Evolutionary conservation across 2,113 vertebrate species (phyloP).

Genomic region (Cromileptes altivelis): DNA sequence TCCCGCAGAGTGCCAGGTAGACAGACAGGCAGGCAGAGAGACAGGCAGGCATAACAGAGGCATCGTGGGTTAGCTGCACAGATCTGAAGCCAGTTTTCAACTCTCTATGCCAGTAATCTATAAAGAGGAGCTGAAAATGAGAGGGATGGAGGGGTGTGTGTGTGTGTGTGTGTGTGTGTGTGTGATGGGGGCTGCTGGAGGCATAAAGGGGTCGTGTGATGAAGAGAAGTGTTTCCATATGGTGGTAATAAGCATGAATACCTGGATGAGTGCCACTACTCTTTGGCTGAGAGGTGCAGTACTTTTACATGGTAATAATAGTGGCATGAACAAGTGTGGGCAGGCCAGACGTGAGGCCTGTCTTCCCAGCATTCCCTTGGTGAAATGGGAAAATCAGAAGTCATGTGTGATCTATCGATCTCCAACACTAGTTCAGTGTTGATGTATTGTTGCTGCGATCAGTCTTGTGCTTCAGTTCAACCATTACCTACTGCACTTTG

Average conservation of each 20-base stretch:
- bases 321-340: conserved; percentile 15
- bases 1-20: conserved; percentile 60
- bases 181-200: conserved; percentile 10
- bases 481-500: neutral
- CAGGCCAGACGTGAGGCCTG: neutral
- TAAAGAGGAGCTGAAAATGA: conserved; percentile 68
- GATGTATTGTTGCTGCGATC: neutral
- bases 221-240: conserved; percentile 82
- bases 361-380: neutral
- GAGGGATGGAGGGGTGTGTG: conserved; percentile 9
- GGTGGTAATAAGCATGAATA: conserved; percentile 78
- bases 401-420: no score
- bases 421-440: neutral
- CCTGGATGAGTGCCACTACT: conserved; percentile 82
- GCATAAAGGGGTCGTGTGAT: conserved; percentile 56
- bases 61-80: conserved; percentile 53
- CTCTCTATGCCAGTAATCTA: conserved; percentile 79
- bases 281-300: conserved; percentile 76
- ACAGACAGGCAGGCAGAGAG: conserved; percentile 53
- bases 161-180: conserved; percentile 8
- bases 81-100: conserved; percentile 83
- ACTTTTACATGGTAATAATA: conserved; percentile 72
- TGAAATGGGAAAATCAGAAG: neutral
- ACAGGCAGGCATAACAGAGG: conserved; percentile 54
- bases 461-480: neutral